phyloP scores from a whole-genome alignment of 1,140 invertebrate species.

The Phortica variegata region DNA sequence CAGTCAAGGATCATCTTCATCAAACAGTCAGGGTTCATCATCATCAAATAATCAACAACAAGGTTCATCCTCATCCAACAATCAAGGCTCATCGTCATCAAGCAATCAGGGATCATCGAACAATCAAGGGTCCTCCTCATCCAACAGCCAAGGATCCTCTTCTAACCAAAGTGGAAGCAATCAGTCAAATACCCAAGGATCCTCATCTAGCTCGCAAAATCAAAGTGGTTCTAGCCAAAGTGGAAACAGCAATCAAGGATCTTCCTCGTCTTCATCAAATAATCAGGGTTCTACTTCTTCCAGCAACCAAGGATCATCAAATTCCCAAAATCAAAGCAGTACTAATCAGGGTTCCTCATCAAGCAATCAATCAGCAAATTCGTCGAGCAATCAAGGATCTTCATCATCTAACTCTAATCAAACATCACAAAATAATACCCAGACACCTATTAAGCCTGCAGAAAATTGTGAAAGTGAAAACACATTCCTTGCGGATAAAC shows the following conservation, averaged over 20 bases:
- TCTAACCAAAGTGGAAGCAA: constrained; percentile 23
- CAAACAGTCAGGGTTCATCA: constrained; percentile 21
- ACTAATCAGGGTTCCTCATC: constrained; percentile 5
- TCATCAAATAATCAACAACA: constrained; percentile 4
- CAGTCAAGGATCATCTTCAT: constrained; percentile 13
- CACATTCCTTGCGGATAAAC: constrained; percentile 63
- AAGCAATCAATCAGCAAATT: no score
- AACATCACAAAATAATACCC: no score
- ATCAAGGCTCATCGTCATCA: constrained; percentile 17
- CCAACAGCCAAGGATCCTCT: constrained; percentile 17
- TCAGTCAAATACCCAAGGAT: constrained; percentile 23
- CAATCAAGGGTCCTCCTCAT: constrained; percentile 9
- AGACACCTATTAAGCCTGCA: no score
- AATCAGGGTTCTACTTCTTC: constrained; percentile 17
- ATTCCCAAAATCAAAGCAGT: no score
- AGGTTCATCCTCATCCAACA: constrained; percentile 14
- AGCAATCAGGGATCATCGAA: constrained; percentile 13
- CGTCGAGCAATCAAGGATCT: neutral
- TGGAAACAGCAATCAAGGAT: no score
- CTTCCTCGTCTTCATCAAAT: no score
- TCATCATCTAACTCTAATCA: no score
- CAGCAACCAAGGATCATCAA: constrained; percentile 1
- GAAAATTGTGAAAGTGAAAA: no score
- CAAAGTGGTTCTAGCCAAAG: no score
- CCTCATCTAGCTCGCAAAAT: constrained; percentile 11